A percentile compares a stretch with the other conserved stretches of the same genome.
Conservation (phyloP, 2,888 invertebrate genomes). For the Agriopis marginaria region DNA sequence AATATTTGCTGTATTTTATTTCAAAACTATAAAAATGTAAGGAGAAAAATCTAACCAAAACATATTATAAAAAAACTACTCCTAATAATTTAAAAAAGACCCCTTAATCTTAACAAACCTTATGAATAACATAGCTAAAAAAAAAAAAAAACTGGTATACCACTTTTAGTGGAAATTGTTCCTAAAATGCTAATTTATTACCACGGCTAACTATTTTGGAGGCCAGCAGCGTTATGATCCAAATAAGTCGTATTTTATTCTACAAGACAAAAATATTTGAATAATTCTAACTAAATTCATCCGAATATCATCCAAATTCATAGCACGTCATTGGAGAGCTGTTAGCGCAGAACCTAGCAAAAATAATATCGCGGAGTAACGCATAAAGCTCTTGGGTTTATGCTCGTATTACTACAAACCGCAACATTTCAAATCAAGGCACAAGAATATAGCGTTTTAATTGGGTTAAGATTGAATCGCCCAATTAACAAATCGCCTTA, state of each 20-base stretch:
- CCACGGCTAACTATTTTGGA: no score
- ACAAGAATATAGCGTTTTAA: conserved; percentile 38
- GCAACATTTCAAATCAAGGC: conserved; percentile 43
- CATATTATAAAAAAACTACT: no score
- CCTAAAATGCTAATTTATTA: no score
- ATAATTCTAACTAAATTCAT: conserved; percentile 13
- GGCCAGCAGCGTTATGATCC: no score
- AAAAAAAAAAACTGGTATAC: no score
- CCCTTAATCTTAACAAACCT: no score
- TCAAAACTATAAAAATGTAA: no score
- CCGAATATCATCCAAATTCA: conserved; percentile 28
- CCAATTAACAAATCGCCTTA: neutral
- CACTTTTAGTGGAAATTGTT: no score
- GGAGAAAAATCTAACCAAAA: no score
- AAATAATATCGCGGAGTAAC: conserved; percentile 50
- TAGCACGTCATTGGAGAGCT: conserved; percentile 19
- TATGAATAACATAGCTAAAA: no score
- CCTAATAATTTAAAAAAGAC: no score
- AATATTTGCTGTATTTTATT: no score
- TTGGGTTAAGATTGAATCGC: neutral
- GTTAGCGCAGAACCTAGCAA: conserved; percentile 35
- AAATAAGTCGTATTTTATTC: neutral
- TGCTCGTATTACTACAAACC: conserved; percentile 60
- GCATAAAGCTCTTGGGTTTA: conserved; percentile 66
- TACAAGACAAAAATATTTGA: neutral